phyloP scores from a whole-genome alignment of 2,888 invertebrate species.

The Drosophila koepferae region DNA sequence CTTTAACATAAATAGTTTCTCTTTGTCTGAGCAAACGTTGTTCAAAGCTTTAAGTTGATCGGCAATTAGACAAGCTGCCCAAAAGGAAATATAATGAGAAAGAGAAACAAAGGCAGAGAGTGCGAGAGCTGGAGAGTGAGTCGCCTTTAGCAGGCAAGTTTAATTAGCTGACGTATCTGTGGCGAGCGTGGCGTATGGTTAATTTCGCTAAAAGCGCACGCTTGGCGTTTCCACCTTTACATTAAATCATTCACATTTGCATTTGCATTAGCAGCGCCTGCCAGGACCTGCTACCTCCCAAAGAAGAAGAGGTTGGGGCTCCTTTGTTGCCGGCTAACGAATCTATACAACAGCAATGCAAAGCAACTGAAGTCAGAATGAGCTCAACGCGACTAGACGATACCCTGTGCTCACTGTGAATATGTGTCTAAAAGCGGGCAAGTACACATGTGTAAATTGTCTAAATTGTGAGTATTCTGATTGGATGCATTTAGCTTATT shows the following conservation, averaged over 20 bases:
- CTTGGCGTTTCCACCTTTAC: constrained; percentile 45
- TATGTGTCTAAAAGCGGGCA: neutral
- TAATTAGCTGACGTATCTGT: constrained; percentile 47
- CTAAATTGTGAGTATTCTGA: neutral
- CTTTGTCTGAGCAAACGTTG: neutral
- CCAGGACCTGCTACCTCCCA: constrained; percentile 7
- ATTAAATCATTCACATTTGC: constrained; percentile 69
- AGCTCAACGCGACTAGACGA: neutral
- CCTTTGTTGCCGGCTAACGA: constrained; percentile 70
- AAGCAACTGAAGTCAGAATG: neutral
- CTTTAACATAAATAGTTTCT: too few species aligned
- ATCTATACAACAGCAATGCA: constrained; percentile 53
- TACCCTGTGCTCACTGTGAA: neutral
- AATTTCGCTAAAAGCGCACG: constrained; percentile 72
- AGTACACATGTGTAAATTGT: neutral
- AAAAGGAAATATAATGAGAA: neutral
- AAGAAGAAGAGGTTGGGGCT: constrained; percentile 28
- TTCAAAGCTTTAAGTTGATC: neutral
- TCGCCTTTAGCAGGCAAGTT: constrained; percentile 30
- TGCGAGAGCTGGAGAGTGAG: neutral
- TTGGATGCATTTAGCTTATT: neutral
- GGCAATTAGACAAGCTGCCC: neutral
- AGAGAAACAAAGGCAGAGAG: neutral
- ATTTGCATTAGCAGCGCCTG: constrained; percentile 52
- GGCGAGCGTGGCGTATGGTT: constrained; percentile 65